These are phyloP conservation scores for Alligator sinensis DNA, from an alignment of 2,113 vertebrate genomes.

Conservation along the genomic window DNA sequence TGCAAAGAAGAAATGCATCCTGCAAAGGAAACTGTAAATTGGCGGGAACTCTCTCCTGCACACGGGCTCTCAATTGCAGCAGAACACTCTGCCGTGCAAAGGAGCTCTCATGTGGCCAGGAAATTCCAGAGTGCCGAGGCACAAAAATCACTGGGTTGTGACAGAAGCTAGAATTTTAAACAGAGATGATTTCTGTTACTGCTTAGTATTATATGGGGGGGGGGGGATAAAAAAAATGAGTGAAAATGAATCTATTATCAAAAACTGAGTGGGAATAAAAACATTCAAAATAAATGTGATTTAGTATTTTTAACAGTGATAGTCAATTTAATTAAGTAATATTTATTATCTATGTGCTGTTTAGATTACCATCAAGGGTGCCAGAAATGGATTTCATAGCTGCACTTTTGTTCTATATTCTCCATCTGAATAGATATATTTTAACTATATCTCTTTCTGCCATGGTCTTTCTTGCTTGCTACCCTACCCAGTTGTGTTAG, in stretches of 20 bases:
- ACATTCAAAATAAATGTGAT: slow-evolving; percentile 39
- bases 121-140: no score
- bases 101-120: no score
- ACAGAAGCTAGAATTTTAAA: slow-evolving; percentile 24
- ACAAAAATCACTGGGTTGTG: no score
- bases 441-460: background rate
- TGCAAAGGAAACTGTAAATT: no score
- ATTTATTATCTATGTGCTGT: slow-evolving; percentile 16
- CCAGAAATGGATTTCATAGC: slow-evolving; percentile 14
- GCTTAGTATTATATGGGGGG: background rate
- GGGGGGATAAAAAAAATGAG: background rate
- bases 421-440: no score
- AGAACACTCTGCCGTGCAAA: no score
- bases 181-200: slow-evolving; percentile 1
- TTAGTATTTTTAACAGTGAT: slow-evolving; percentile 18
- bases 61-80: no score
- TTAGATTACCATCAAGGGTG: background rate
- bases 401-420: no score
- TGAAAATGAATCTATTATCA: slow-evolving; percentile 41
- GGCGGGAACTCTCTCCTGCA: no score
- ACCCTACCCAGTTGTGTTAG: background rate
- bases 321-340: slow-evolving; percentile 63
- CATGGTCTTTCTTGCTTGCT: no score
- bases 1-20: no score
- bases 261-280: slow-evolving; percentile 52